phyloP scores from a whole-genome alignment of 2,797 vertebrate species.

The Crax fasciolata region DNA sequence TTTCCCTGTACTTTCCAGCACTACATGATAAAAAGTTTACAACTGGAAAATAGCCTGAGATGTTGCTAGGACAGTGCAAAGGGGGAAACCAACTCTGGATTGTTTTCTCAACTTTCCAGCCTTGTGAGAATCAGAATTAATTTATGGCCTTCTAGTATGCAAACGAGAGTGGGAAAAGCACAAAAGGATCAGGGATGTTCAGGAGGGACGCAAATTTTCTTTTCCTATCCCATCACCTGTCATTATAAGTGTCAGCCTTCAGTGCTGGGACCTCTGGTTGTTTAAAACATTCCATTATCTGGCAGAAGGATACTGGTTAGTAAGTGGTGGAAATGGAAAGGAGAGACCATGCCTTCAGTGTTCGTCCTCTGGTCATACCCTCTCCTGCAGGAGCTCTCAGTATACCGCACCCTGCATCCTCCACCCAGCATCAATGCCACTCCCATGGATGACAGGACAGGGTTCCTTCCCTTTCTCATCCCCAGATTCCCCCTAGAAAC shows the following conservation, averaged over 20 bases:
- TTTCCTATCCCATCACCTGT: background rate
- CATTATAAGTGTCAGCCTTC: background rate
- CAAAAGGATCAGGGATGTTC: background rate
- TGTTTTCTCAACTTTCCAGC: slow-evolving; percentile 11
- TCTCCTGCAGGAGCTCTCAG: background rate
- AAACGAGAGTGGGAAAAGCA: background rate
- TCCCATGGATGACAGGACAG: background rate
- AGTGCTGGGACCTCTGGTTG: background rate
- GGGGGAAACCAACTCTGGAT: background rate
- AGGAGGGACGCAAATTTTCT: background rate
- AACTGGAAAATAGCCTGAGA: background rate
- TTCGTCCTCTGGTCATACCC: background rate
- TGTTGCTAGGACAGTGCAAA: background rate
- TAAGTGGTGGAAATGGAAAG: background rate
- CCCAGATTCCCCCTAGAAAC: background rate
- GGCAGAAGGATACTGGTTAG: background rate
- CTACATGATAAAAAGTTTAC: background rate
- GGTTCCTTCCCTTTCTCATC: background rate
- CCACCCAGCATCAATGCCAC: background rate
- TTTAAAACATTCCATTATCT: background rate
- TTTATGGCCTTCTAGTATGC: background rate
- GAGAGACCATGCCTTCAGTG: background rate
- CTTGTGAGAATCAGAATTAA: background rate
- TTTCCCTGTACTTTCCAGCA: background rate
- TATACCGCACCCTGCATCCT: background rate